Percentiles rank a stretch among this genome's conserved stretches.
These are phyloP conservation scores for Cossypha polioptera DNA, from an alignment of 2,797 vertebrate genomes.

Conservation along the genomic window DNA sequence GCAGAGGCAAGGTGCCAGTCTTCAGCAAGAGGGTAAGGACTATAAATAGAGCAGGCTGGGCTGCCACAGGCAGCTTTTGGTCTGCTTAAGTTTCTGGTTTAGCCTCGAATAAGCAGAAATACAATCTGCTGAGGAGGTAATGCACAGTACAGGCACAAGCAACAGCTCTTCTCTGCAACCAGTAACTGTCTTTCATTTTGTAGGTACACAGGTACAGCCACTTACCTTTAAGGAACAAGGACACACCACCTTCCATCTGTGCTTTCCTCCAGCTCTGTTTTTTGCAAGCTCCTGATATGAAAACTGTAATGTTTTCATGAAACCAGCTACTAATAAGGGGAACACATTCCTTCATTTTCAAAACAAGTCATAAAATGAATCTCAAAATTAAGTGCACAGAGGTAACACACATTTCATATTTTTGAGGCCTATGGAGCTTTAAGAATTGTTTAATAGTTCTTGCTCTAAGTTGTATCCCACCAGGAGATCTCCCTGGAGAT, in stretches of 20 bases:
- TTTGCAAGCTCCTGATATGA: not conserved
- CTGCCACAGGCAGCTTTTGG: conserved; percentile 73
- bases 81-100: conserved; percentile 72
- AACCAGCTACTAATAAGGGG: not conserved
- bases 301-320: not conserved
- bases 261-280: not conserved
- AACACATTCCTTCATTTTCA: not conserved
- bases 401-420: not conserved
- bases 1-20: conserved; percentile 74
- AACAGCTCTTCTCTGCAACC: conserved; percentile 47
- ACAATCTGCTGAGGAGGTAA: conserved; percentile 61
- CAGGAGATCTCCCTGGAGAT: not conserved
- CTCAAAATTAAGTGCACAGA: not conserved
- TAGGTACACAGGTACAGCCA: conserved; percentile 60
- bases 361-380: not conserved
- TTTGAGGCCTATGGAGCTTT: not conserved
- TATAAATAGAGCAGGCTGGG: conserved; percentile 75
- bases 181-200: conserved; percentile 33
- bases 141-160: conserved; percentile 53
- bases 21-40: conserved; percentile 55
- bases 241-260: not conserved
- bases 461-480: not conserved
- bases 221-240: not conserved
- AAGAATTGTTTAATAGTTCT: not conserved
- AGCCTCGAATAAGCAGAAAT: conserved; percentile 41